Conservation (phyloP, 2,113 vertebrate species). For the Phrynosoma blainvillii region DNA sequence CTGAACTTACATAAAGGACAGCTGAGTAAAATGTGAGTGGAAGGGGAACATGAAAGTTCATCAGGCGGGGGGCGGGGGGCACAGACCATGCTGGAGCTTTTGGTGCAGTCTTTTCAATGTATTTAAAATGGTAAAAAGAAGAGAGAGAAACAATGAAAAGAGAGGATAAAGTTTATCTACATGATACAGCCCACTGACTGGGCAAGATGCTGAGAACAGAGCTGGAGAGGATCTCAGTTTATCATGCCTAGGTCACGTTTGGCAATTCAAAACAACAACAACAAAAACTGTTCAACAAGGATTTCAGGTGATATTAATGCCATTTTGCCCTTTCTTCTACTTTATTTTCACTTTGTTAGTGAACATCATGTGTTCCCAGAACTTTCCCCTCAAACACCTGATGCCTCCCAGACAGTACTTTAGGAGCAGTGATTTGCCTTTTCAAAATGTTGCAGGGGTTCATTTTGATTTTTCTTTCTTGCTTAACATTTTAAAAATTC, state of each 20-base stretch:
- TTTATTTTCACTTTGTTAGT: neutral
- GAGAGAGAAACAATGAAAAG: neutral
- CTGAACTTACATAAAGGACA: constrained; percentile 28
- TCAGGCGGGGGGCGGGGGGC: constrained; percentile 11
- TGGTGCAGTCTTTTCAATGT: neutral
- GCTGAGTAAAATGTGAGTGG: neutral
- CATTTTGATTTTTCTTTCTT: too few relatives aligned
- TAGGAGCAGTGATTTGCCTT: too few relatives aligned
- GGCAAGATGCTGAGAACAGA: neutral
- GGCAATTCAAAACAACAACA: neutral
- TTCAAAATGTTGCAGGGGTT: too few relatives aligned
- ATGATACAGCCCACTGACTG: constrained; percentile 20
- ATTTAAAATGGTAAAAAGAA: neutral
- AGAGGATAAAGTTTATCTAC: constrained; percentile 16
- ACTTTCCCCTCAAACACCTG: too few relatives aligned
- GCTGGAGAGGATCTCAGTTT: neutral
- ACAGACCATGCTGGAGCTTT: neutral
- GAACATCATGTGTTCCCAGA: too few relatives aligned
- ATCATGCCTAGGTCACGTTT: neutral
- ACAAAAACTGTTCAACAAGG: neutral
- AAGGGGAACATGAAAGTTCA: neutral
- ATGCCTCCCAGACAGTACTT: too few relatives aligned
- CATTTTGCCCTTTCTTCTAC: neutral
- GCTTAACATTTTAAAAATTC: too few relatives aligned
- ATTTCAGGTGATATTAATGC: neutral